Evolutionary conservation across 2,113 vertebrate species (phyloP), one percentile per base, ranked within the genome.

Genomic region (Brachyistius frenatus): DNA sequence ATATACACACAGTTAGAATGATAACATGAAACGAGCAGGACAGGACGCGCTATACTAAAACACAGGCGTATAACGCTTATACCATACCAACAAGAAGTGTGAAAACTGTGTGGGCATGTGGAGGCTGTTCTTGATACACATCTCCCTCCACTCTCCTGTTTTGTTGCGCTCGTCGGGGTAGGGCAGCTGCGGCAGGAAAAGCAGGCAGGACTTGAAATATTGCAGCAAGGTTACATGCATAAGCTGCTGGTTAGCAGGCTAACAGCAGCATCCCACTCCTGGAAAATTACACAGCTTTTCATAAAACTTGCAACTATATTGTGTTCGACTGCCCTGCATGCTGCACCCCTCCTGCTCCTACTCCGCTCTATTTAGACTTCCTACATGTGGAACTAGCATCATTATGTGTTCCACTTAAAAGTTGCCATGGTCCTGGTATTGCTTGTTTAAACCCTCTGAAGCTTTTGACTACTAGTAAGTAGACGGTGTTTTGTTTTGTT

Each of bases 61-160:
- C 7, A 15, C 16, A 72, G 55, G 41, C 13, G 52, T 44, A 49
- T 65, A 63, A 66, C 35, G 52, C 14, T 33, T 65, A 46, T 41
- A 47, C 37, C 41, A 44, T 36, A 72, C 58, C 35, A 60, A 3
- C 47, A 70, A 14, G 54, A 63, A 44, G 77, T 81, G 63, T 77
- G 73, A 73, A 62, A 6, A 76, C 30, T 81, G 63, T 52, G 78
- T 80, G 72, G 70, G 63, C 66, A 67, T 81, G 80, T 72, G 56
- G 60, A 66, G 69, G 64, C 61, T 73, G 67, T 72, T 52, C 44
- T 64, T 37, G 65, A 56, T 60, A n/a, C 31, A 68, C 74, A 71
- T 61, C 30, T 32, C 41, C 37, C 41, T 72, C 80, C 23, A 69
- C 50, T 30, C 44, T 68, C 49, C 63, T 44, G 61, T 62, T 71